Evolutionary conservation across 2,113 vertebrate species (phyloP).

Genomic region (Crocuta crocuta): DNA sequence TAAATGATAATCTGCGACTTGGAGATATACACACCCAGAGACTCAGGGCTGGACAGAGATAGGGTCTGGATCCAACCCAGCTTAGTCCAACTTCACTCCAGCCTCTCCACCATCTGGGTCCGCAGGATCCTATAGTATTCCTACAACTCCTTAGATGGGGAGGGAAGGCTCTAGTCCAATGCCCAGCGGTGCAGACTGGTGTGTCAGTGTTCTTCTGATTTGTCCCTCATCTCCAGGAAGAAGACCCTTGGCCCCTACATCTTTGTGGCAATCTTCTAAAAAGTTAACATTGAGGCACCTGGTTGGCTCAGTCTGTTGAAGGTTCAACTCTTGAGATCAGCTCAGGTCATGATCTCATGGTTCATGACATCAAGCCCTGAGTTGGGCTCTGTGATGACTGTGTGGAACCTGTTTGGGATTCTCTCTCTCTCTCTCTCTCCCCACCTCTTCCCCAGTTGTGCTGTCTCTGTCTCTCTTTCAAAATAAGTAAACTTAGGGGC

Average conservation of each 20-base stretch:
- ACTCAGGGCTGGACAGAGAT: not conserved
- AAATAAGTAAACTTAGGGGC: too few relatives aligned
- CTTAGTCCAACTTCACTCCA: not conserved
- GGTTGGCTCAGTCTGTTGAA: too few relatives aligned
- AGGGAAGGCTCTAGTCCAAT: not conserved
- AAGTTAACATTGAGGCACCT: not conserved
- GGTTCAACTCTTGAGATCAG: too few relatives aligned
- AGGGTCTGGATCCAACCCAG: not conserved
- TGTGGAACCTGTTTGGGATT: too few relatives aligned
- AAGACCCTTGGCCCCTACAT: too few relatives aligned
- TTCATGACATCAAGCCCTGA: too few relatives aligned
- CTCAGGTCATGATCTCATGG: too few relatives aligned
- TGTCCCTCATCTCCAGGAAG: not conserved
- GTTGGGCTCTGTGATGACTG: too few relatives aligned
- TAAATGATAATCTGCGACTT: not conserved
- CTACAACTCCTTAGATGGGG: not conserved
- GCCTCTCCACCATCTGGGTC: not conserved
- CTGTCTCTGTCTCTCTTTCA: too few relatives aligned
- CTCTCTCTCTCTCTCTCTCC: too few relatives aligned
- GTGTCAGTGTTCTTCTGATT: fast-evolving
- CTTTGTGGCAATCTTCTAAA: not conserved
- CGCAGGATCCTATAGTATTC: not conserved
- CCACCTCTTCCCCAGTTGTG: too few relatives aligned
- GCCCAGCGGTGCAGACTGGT: not conserved
- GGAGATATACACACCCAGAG: not conserved